These are phyloP conservation scores for Telmatherina bonti DNA, from an alignment of 2,797 vertebrate genomes.

Conservation along the genomic window DNA sequence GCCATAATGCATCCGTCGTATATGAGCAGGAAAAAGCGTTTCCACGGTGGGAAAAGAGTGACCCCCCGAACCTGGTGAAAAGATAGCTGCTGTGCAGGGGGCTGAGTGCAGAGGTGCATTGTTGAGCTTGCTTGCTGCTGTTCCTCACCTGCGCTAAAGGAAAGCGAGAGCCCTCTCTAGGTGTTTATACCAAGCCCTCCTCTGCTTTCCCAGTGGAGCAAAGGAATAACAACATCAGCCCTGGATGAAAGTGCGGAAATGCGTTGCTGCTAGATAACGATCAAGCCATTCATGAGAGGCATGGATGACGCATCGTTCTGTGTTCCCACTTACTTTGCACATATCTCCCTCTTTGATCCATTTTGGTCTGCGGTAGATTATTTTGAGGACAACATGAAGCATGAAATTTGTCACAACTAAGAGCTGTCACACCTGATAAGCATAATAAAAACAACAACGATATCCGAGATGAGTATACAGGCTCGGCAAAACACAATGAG, in stretches of 20 bases:
- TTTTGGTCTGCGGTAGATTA: conserved; percentile 68
- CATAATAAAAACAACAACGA: conserved; percentile 66
- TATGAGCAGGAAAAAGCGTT: conserved; percentile 84
- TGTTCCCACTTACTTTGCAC: conserved; percentile 46
- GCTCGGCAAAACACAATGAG: conserved; percentile 37
- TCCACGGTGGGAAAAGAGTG: conserved; percentile 90
- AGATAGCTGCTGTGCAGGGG: conserved; percentile 68
- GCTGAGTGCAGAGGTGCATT: conserved; percentile 79
- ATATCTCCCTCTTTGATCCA: conserved; percentile 49
- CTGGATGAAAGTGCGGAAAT: conserved; percentile 69
- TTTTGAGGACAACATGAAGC: conserved; percentile 67
- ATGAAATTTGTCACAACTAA: conserved; percentile 74
- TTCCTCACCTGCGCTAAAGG: conserved; percentile 85
- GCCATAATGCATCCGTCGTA: conserved; percentile 85
- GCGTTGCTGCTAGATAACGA: conserved; percentile 78
- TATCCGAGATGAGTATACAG: conserved; percentile 49
- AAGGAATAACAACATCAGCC: conserved; percentile 79
- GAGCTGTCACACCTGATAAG: conserved; percentile 74
- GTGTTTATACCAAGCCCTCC: conserved; percentile 80
- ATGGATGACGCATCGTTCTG: conserved; percentile 50
- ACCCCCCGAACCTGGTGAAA: conserved; percentile 87
- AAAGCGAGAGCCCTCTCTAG: conserved; percentile 55
- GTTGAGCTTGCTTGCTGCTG: conserved; percentile 52
- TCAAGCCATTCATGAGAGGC: conserved; percentile 61
- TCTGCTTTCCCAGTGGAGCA: conserved; percentile 75